These are phyloP conservation scores for Holcopasites calliopsidis DNA, from an alignment of 1,140 invertebrate genomes.

Conservation along the genomic window DNA sequence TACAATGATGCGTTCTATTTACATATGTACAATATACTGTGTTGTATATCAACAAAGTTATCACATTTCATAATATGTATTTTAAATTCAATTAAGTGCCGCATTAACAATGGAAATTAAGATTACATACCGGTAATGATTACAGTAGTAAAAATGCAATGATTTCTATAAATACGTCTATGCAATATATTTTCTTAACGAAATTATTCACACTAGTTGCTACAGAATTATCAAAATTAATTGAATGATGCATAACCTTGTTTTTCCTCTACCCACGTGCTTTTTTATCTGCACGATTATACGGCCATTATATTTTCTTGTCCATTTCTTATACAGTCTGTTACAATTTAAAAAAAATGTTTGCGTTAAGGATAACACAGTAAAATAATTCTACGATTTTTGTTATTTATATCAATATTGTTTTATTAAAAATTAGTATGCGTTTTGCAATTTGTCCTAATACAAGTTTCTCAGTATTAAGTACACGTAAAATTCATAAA, in stretches of 20 bases:
- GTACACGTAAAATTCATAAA: too few relatives aligned
- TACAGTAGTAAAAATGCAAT: slow-evolving; percentile 2
- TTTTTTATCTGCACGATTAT: neutral
- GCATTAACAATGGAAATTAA: neutral
- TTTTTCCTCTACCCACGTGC: neutral
- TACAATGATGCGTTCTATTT: too few relatives aligned
- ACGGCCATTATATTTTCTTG: neutral
- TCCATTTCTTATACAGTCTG: neutral
- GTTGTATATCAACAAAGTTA: neutral
- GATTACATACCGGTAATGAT: neutral
- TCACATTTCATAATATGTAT: neutral
- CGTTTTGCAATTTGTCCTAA: too few relatives aligned
- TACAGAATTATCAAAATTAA: neutral
- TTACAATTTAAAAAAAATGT: neutral
- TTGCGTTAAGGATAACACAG: too few relatives aligned
- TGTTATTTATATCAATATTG: too few relatives aligned
- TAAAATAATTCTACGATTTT: too few relatives aligned
- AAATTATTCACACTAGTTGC: neutral
- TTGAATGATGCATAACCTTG: slow-evolving; percentile 17
- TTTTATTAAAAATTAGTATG: too few relatives aligned
- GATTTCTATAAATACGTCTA: too few relatives aligned
- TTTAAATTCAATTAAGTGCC: neutral
- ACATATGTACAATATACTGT: too few relatives aligned
- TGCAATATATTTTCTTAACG: too few relatives aligned
- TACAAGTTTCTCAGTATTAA: too few relatives aligned